These are phyloP conservation scores for Uloborus plumipes DNA, from an alignment of 2,888 invertebrate species.

Conservation along the genomic window DNA sequence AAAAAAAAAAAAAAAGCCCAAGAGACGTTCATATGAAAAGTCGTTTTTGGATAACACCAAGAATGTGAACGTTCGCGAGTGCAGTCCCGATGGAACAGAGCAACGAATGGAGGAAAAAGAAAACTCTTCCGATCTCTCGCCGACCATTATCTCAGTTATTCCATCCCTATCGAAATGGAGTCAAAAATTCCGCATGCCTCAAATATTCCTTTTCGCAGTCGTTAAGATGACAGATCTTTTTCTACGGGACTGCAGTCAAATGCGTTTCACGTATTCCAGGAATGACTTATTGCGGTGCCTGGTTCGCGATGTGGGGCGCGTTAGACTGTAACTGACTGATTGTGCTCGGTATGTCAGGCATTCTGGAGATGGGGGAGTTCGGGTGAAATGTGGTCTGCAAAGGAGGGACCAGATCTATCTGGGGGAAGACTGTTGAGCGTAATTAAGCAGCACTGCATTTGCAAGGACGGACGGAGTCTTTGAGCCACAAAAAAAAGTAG, in stretches of 20 bases:
- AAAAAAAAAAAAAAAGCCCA: too few species aligned
- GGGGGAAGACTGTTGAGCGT: too few species aligned
- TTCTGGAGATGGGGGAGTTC: constrained; percentile 32
- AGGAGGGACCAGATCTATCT: neutral
- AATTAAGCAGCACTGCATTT: too few species aligned
- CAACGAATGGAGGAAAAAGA: too few species aligned
- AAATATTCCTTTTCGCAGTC: constrained; percentile 54
- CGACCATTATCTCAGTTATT: constrained; percentile 58
- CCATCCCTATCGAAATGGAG: constrained; percentile 45
- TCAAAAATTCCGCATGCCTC: constrained; percentile 51
- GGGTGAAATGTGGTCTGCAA: constrained; percentile 43
- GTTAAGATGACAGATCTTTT: constrained; percentile 59
- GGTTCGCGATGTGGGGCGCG: constrained; percentile 32
- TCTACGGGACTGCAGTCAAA: constrained; percentile 31
- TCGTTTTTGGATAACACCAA: too few species aligned
- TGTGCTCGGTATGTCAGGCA: constrained; percentile 57
- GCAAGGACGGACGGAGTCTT: too few species aligned
- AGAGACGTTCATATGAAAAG: too few species aligned
- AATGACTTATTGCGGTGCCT: constrained; percentile 53
- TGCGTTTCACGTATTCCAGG: constrained; percentile 49
- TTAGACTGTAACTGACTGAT: constrained; percentile 59
- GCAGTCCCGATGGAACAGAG: too few species aligned
- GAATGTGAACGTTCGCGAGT: too few species aligned
- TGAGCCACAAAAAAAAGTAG: too few species aligned
- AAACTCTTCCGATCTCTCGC: neutral